Evolutionary conservation across 2,797 vertebrate genomes (phyloP), one percentile per base, ranked within the genome.

Genomic region (Crotalus adamanteus): DNA sequence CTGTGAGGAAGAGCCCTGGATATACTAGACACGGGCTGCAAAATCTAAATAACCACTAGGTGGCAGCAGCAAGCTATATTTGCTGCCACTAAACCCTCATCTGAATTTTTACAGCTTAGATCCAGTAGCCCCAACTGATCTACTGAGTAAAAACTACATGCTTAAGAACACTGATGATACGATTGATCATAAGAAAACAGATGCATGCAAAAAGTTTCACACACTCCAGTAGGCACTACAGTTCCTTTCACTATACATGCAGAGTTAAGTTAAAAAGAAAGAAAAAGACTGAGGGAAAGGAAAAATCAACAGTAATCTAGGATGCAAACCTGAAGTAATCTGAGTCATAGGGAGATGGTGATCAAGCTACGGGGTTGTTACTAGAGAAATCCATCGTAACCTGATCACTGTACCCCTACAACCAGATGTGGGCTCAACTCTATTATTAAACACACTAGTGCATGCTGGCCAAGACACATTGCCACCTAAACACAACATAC

Each of bases 361-460:
- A 98, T 95, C 96, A 92, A 95, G 97, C 97, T 96, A 95, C n/a
- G 93, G 96, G 96, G 97, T 89, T 93, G 92, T 95, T 91, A 94
- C 92, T 97, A 94, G 94, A 97, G 96, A 97, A 97, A 96, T 96
- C 94, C 96, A 37, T 96, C 93, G 53, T 96, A 97, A 96, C 97
- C 96, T 96, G 97, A 96, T 97, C 98, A 97, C 97, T 95, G 97
- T 96, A 97, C 94, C 97, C 97, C 96, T 95, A 96, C 95, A 96
- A 96, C 96, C 96, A 97, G 97, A 97, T 56, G 6, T 88, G 93
- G 91, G 90, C 7, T 91, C 95, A 93, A 31, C 59, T 93, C 93
- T 94, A 94, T 87, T 95, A 94, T 90, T 95, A 88, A 61, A 95
- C 94, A 95, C 95, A 26, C 87, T 93, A 94, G 92, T 28, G 83